Evolutionary conservation across 1,140 invertebrate species (phyloP).

Genomic region (Hypothenemus hampei): DNA sequence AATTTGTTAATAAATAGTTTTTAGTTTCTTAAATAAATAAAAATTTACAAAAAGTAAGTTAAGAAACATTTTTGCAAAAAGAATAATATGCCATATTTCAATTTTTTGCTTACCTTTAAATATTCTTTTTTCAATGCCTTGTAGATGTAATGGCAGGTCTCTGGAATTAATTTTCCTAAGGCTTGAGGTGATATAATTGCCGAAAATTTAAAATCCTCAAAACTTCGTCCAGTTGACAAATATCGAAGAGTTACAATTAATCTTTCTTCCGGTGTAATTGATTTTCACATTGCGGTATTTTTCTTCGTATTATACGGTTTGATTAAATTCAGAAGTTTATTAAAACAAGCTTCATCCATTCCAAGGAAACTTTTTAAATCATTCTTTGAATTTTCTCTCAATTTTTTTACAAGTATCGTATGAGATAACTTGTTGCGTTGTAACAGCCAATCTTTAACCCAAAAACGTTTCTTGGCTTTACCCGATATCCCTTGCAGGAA

Average conservation of each 20-base stretch:
- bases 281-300: constrained; percentile 8
- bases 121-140: constrained; percentile 13
- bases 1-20: too few species aligned
- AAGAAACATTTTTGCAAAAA: too few species aligned
- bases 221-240: constrained; percentile 41
- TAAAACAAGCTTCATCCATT: neutral
- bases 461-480: too few species aligned
- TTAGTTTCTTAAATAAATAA: too few species aligned
- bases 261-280: constrained; percentile 9
- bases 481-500: too few species aligned
- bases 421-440: too few species aligned
- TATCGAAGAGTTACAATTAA: constrained; percentile 30
- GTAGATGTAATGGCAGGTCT: constrained; percentile 27
- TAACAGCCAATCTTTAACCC: too few species aligned
- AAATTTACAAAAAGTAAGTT: too few species aligned
- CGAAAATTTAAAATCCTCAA: constrained; percentile 30
- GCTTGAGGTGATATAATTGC: constrained; percentile 23
- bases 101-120: neutral
- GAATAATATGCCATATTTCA: too few species aligned
- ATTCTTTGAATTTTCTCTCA: neutral
- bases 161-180: constrained; percentile 27
- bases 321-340: neutral
- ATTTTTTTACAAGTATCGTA: neutral
- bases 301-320: neutral
- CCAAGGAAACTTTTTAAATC: neutral